These are phyloP conservation scores for Eolophus roseicapilla DNA, from an alignment of 2,113 vertebrate species.

Conservation along the genomic window DNA sequence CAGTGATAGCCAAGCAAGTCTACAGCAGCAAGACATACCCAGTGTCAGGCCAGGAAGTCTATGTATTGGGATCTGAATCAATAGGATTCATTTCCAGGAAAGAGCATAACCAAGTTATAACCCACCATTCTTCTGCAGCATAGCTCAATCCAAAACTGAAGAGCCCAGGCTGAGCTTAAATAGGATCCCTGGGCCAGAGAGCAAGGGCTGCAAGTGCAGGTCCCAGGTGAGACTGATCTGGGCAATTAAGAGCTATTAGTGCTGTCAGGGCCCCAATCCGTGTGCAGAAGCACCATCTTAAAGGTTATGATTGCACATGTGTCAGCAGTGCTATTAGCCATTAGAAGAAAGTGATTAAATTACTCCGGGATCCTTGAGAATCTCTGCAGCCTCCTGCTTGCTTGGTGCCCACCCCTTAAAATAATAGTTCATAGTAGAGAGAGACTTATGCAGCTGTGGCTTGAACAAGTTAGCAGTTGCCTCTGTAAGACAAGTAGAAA, in stretches of 20 bases:
- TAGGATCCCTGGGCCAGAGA: neutral
- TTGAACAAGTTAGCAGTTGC: neutral
- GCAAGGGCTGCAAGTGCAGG: neutral
- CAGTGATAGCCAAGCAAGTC: accelerated
- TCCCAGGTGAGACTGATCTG: neutral
- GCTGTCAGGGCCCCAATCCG: accelerated
- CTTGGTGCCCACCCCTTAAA: neutral
- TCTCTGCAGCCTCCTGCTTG: neutral
- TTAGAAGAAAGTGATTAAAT: neutral
- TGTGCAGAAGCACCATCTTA: neutral
- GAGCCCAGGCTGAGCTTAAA: accelerated
- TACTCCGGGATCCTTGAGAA: neutral
- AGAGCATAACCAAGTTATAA: accelerated
- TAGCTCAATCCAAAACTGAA: accelerated
- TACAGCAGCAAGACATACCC: accelerated
- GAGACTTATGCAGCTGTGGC: neutral
- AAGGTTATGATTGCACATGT: neutral
- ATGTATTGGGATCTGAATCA: accelerated
- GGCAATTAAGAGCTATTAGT: neutral
- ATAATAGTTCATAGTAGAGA: neutral
- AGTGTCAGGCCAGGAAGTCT: neutral
- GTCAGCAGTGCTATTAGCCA: neutral
- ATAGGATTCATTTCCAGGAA: accelerated
- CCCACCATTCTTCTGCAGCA: accelerated
- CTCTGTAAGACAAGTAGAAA: neutral